Evolutionary conservation across 2,113 vertebrate species (phyloP), one percentile per base, ranked within the genome.

Genomic region (Microcebus murinus): DNA sequence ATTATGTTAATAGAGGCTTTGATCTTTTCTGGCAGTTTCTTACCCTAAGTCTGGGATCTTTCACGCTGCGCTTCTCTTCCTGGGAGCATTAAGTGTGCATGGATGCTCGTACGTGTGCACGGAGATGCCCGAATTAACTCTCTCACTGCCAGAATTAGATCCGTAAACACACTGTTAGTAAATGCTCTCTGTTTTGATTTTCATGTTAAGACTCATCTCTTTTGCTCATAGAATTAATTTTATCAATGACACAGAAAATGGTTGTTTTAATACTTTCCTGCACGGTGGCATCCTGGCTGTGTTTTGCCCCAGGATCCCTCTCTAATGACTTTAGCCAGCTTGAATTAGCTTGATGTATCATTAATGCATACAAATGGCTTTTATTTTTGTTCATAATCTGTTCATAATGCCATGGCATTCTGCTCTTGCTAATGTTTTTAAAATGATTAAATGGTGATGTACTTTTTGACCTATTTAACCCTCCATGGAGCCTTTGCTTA

Each of bases 231-330:
- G 95, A 96, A 96, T 55, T 5, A 95, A 98, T 98, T 99, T 97
- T 98, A 98, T 98, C 98, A 98, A 94, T 97, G 98, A 98, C 96
- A 45, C 57, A 79, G 95, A 96, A 98, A 98, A 99, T 97, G 20
- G 98, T 98, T 98, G 98, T 98, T 98, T 98, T 98, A 99, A 98
- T 96, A n/a, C 80, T 90, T 96, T 76, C 98, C 98, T 80, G 97
- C 90, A 31, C 92, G 83, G 95, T 77, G 52, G 97, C 98, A 80
- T 95, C 92, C 76, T 96, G 96, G 96, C 97, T 94, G 94, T 45
- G 85, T 92, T 95, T 95, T 98, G 99, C 99, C 99, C 98, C 98
- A 96, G 99, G 99, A 98, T 98, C 95, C 98, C 63, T 96, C 95
- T 61, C 88, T 98, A 98, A 98, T 97, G 98, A 96, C 97, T 97